These are phyloP conservation scores for Neolamprologus devosi DNA, from an alignment of 2,113 vertebrate genomes.

Conservation along the genomic window DNA sequence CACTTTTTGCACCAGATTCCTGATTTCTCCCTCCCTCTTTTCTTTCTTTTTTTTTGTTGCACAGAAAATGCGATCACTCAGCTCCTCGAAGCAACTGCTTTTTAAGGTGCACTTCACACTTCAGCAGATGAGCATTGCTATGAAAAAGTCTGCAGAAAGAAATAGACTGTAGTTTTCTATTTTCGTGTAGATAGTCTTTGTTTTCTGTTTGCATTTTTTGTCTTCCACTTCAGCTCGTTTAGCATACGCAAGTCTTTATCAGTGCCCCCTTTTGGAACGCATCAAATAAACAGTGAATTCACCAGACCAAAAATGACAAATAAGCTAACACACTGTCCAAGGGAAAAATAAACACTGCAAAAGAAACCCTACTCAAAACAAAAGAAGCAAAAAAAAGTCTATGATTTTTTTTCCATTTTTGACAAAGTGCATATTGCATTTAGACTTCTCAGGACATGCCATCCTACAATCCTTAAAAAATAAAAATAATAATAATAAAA, in stretches of 20 bases:
- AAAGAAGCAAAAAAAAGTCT: neutral
- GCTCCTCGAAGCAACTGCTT: neutral
- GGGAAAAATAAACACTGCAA: constrained; percentile 18
- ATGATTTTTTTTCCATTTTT: neutral
- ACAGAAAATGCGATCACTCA: constrained; percentile 10
- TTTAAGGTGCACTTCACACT: constrained; percentile 56
- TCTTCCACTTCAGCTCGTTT: neutral
- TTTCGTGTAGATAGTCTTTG: neutral
- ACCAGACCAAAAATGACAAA: constrained; percentile 21
- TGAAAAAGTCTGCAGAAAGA: constrained; percentile 2
- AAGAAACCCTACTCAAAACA: neutral
- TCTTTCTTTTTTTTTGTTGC: neutral
- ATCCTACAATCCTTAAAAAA: neutral
- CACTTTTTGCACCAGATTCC: constrained; percentile 39
- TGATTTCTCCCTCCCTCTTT: neutral
- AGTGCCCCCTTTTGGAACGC: constrained; percentile 1
- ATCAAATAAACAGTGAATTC: constrained; percentile 12
- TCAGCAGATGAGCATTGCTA: neutral
- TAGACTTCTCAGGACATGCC: constrained; percentile 10
- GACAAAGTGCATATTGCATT: constrained; percentile 50
- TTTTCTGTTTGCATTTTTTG: neutral
- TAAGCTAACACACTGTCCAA: constrained; percentile 18
- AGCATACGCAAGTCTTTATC: neutral
- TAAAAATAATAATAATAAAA: neutral
- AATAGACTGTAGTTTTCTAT: constrained; percentile 30